Evolutionary conservation across 2,797 vertebrate genomes (phyloP), one percentile per base, ranked within the genome.

Genomic region (Eupleurogrammus muticus): DNA sequence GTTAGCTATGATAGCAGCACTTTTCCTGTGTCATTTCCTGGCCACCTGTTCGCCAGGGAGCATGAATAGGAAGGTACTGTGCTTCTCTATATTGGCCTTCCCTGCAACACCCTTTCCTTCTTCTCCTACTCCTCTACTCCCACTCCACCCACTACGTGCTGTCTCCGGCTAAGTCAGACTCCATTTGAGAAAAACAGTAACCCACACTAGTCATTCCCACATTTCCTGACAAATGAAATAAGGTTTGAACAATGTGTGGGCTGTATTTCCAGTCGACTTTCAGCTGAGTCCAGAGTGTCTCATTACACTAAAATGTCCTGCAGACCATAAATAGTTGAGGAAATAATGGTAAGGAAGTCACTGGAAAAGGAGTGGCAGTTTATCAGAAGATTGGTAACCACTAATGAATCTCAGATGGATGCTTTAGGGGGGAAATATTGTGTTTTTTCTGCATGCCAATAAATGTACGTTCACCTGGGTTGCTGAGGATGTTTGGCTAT

Each of bases 11-110:
- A 83, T 71, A 14, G 65, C 66, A 65, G 60, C 63, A 77, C 74
- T 82, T 77, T 85, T 71, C 73, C 34, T 46, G n/a, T 80, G 75
- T 72, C 75, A 80, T 82, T 89, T 90, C 90, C 90, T 76, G 75
- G 48, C 59, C 77, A 84, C 70, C 73, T 87, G 79, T 80, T 72
- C 57, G 75, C 74, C 77, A 79, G 67, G 28, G 44, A 84, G 73
- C 75, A 75, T 85, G 76, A 92, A 90, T 77, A 81, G 77, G 75
- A 83, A 83, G 78, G 80, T 83, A 58, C 73, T 78, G 80, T 82
- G 58, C 77, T 55, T 69, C 48, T 76, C 57, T 42, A 42, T 23
- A 66, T 77, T 60, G 59, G 51, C 47, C 17, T 81, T 62, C 57
- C 42, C 42, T 28, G 49, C 67, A 75, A 75, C 86, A 82, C 82